Evolutionary conservation across 2,797 vertebrate genomes (phyloP).

Genomic region (Hemitrygon akajei): DNA sequence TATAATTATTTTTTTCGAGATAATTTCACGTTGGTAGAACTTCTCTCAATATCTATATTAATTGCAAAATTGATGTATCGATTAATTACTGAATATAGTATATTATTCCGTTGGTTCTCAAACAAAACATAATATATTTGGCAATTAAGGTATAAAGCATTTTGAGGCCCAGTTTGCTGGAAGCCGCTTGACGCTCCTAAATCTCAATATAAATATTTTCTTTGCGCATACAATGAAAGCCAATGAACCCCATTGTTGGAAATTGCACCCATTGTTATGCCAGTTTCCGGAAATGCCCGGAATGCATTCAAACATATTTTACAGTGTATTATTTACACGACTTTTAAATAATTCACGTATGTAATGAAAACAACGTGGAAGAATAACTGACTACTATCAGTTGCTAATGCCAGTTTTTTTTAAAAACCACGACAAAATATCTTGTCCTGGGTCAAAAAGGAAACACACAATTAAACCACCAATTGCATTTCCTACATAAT

Average conservation of each 20-base stretch:
- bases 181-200: not conserved
- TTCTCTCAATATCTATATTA: not conserved
- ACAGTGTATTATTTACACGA: not conserved
- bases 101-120: not conserved
- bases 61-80: not conserved
- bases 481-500: conserved; percentile 28
- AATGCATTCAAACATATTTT: conserved; percentile 17
- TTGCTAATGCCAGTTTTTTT: not conserved
- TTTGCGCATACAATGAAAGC: not conserved
- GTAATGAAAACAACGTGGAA: not conserved
- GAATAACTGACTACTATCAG: not conserved
- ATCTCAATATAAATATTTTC: not conserved
- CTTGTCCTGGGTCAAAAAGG: conserved; percentile 12
- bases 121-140: not conserved
- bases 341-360: not conserved
- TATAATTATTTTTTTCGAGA: not conserved
- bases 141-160: not conserved
- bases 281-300: not conserved
- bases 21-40: not conserved
- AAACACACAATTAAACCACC: conserved; percentile 30
- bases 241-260: not conserved
- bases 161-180: not conserved
- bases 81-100: not conserved
- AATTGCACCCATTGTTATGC: not conserved
- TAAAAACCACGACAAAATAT: not conserved